These are phyloP conservation scores for Xerus inauris DNA, from an alignment of 2,113 vertebrate genomes.

Conservation along the genomic window DNA sequence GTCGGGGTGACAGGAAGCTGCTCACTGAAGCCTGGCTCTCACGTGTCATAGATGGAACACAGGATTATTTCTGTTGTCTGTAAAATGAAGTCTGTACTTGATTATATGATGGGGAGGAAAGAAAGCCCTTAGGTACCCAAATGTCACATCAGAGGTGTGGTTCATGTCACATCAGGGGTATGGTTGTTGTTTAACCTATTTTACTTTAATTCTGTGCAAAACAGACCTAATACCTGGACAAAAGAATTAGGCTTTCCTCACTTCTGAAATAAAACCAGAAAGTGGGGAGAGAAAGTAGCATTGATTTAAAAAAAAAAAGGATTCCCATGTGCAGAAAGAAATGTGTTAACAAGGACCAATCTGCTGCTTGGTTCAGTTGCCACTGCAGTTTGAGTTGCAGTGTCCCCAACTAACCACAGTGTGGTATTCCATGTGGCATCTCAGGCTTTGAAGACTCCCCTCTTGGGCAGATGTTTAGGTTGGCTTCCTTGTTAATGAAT, in stretches of 20 bases:
- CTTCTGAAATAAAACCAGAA: slow-evolving; percentile 40
- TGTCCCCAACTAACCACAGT: not conserved
- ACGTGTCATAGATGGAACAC: not conserved
- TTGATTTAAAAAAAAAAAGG: not conserved
- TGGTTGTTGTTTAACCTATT: not conserved
- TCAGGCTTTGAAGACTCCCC: not conserved
- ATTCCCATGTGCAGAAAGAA: not conserved
- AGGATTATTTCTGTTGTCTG: not conserved
- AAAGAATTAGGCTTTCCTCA: not conserved
- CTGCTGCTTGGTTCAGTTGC: not conserved
- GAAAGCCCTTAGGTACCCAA: not conserved
- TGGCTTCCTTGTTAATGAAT: not conserved
- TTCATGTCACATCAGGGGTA: too few species aligned
- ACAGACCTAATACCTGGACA: not conserved
- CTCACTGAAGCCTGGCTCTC: not conserved
- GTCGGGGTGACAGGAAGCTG: not conserved
- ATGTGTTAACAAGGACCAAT: not conserved
- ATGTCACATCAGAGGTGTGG: not conserved
- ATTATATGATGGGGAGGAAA: not conserved
- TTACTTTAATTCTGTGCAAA: slow-evolving; percentile 49
- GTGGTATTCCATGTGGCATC: not conserved
- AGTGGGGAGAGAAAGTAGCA: slow-evolving; percentile 15
- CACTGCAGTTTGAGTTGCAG: not conserved
- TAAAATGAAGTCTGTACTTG: not conserved
- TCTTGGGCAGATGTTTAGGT: not conserved